Conservation (phyloP, 2,113 vertebrate species). For the Piprites chloris region DNA sequence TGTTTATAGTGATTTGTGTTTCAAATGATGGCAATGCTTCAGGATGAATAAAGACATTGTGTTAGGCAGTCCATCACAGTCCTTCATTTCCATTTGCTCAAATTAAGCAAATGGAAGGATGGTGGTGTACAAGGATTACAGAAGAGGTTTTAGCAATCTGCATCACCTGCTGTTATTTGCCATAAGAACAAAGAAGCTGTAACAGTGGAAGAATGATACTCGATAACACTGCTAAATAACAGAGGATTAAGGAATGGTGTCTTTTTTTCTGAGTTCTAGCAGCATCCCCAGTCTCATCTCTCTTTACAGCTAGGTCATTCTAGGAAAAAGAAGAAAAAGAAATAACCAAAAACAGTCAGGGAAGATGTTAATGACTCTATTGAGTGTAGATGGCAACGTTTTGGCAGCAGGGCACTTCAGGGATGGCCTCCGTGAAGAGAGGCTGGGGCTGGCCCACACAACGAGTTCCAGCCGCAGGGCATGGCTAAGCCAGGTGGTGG, state of each 20-base stretch:
- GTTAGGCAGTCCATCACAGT: neutral
- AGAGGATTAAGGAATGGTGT: neutral
- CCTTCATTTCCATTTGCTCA: neutral
- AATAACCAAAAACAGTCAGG: neutral
- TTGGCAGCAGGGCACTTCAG: neutral
- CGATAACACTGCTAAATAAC: neutral
- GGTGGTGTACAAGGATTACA: neutral
- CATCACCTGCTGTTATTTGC: neutral
- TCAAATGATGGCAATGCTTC: neutral
- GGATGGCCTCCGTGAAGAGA: neutral
- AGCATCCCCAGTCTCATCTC: neutral
- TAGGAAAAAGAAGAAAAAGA: neutral
- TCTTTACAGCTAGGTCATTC: neutral
- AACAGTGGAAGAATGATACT: neutral
- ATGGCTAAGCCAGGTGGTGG: neutral
- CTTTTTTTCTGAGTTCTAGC: neutral
- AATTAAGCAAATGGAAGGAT: neutral
- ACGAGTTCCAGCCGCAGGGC: fast-evolving
- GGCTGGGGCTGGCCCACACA: neutral
- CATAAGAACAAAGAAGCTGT: neutral
- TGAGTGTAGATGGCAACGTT: neutral
- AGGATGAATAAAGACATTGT: neutral
- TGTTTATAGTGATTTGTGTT: neutral
- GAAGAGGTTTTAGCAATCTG: neutral
- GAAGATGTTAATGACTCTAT: neutral